A percentile compares a stretch with the other conserved stretches of the same genome.
Conservation (phyloP, 2,113 vertebrate genomes). For the Anseranas semipalmata region DNA sequence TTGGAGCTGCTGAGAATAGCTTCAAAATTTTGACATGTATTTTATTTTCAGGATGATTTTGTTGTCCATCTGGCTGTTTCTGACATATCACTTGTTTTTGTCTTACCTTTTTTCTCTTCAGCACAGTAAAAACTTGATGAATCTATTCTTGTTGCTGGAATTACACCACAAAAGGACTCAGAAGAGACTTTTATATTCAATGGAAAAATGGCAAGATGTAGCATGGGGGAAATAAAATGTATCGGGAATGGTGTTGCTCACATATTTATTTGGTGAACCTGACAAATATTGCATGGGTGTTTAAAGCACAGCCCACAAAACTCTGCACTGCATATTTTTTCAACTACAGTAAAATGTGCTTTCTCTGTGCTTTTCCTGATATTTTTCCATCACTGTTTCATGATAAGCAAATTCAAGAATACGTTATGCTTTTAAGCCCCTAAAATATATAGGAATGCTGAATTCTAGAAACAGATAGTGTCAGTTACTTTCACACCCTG, state of each 20-base stretch:
- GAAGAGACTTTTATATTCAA: background rate
- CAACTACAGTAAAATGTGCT: background rate
- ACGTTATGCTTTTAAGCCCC: background rate
- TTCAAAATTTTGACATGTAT: background rate
- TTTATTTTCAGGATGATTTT: constrained; percentile 5
- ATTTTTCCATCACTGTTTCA: background rate
- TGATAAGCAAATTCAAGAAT: background rate
- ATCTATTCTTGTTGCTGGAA: background rate
- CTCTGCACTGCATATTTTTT: background rate
- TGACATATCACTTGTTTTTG: background rate
- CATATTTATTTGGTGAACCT: background rate
- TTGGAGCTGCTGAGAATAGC: background rate
- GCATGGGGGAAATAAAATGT: background rate
- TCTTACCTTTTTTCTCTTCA: background rate
- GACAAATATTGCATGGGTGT: background rate
- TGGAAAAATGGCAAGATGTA: background rate
- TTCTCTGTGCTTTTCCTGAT: background rate
- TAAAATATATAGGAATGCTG: background rate
- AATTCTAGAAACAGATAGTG: background rate
- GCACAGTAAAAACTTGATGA: background rate
- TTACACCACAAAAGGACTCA: background rate
- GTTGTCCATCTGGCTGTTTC: background rate
- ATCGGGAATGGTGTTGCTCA: background rate
- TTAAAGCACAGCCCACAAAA: background rate
- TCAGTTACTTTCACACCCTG: background rate